Evolutionary conservation across 1,140 invertebrate genomes (phyloP), one percentile per base, ranked within the genome.

Genomic region (Heliothis virescens): DNA sequence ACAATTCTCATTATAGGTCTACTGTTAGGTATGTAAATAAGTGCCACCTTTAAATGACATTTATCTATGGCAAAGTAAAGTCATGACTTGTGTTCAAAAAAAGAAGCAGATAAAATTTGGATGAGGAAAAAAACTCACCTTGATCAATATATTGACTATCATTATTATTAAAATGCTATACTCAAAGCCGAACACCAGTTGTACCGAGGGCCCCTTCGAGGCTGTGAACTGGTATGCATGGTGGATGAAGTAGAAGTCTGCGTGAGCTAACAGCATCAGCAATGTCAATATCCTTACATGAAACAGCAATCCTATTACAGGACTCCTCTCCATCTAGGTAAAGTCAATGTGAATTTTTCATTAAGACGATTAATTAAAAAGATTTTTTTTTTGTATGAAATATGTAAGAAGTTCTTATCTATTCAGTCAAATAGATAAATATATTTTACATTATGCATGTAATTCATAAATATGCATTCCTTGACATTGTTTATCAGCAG

Each of bases 171-270:
- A 95, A 89, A 99, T 99, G 73, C 99, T 99, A 95, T 99, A 99
- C 95, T 99, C 99, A 96, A 99, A 99, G 71, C 99, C 99, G 96
- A 99, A 99, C 7, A 99, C 99, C 53, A 99, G 95, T 94, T 99
- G 99, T 0, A 99, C 99, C 4, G 99, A 99, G 26, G 99, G 98
- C 55, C 99, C 99, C 93, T 98, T 98, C 0, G 97, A 96, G 9
- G 99, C 91, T n/a, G 99, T 99, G 77, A 98, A 98, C 88, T 98
- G 97, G 91, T 99, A 99, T 1, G 99, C 99, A 94, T 99, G 97
- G 90, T 97, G 96, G 1, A 99, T 97, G 95, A 99, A 99, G 83
- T 97, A 97, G 63, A 98, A 95, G 94, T 99, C 99, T 21, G 98
- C 94, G 18, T 96, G 94, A 57, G 97, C 97, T 60, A 99, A 94